Evolutionary conservation across 2,797 vertebrate species (phyloP).

Genomic region (Netta rufina): DNA sequence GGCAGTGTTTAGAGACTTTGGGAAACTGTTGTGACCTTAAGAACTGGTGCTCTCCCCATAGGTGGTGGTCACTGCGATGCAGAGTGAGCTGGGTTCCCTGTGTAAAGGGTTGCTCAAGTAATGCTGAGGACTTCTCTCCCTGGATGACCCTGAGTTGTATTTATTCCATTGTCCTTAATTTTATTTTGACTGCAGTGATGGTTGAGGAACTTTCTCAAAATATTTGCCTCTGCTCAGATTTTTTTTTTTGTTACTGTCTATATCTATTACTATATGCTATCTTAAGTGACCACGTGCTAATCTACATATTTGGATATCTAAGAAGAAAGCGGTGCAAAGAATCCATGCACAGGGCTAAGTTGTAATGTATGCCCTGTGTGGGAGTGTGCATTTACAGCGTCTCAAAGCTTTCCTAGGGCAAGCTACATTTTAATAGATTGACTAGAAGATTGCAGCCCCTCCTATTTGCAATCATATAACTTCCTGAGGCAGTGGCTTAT

Average conservation of each 20-base stretch:
- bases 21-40: neutral
- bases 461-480: conserved; percentile 26
- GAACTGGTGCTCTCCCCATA: neutral
- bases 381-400: neutral
- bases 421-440: neutral
- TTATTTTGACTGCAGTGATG: neutral
- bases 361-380: neutral
- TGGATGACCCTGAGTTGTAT: neutral
- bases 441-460: conserved; percentile 35
- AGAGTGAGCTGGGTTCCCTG: neutral
- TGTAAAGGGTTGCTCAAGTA: neutral
- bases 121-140: neutral
- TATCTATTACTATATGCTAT: neutral
- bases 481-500: conserved; percentile 61
- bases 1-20: neutral
- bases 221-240: neutral
- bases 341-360: neutral
- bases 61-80: neutral
- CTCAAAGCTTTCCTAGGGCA: conserved; percentile 5
- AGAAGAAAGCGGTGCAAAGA: neutral
- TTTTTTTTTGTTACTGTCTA: neutral
- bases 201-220: neutral
- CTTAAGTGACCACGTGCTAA: neutral
- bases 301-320: neutral
- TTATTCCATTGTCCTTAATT: neutral